Conservation (phyloP, 2,888 invertebrate species). For the Eupithecia subumbrata region DNA sequence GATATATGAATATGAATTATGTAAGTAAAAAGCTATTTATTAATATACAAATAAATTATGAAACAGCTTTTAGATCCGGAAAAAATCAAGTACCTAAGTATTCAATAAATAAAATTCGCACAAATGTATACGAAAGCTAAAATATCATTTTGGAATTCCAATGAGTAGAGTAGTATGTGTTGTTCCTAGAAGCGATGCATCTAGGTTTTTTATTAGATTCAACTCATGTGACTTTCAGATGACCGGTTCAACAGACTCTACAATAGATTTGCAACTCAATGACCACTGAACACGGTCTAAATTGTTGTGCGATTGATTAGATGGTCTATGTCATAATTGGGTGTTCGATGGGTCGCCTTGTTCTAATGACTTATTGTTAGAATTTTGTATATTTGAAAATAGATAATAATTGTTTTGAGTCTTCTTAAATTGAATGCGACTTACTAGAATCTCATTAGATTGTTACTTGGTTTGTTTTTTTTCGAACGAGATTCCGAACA, state of each 20-base stretch:
- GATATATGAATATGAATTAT: no score
- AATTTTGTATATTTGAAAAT: not conserved
- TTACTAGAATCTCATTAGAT: constrained; percentile 13
- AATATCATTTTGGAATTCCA: constrained; percentile 12
- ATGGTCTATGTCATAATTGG: constrained; percentile 29
- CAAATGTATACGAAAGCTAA: not conserved
- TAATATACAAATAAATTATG: no score
- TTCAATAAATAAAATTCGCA: not conserved
- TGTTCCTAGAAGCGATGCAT: constrained; percentile 41
- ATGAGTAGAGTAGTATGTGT: constrained; percentile 18
- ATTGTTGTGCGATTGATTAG: constrained; percentile 40
- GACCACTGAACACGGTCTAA: constrained; percentile 25
- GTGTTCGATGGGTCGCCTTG: constrained; percentile 22
- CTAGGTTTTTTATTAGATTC: constrained; percentile 41
- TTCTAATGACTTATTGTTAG: constrained; percentile 6
- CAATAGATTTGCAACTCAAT: constrained; percentile 27
- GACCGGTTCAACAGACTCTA: constrained; percentile 40
- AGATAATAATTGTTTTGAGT: not conserved
- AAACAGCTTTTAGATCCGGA: no score
- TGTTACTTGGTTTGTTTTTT: no score
- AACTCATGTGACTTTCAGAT: constrained; percentile 36
- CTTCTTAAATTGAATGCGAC: constrained; percentile 3
- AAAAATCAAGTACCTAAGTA: no score
- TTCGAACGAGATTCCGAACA: constrained; percentile 20
- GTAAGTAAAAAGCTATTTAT: no score